Conservation (phyloP, 30 jellyfish, hydroid and myxozoan species). For the Hydra vulgaris region DNA sequence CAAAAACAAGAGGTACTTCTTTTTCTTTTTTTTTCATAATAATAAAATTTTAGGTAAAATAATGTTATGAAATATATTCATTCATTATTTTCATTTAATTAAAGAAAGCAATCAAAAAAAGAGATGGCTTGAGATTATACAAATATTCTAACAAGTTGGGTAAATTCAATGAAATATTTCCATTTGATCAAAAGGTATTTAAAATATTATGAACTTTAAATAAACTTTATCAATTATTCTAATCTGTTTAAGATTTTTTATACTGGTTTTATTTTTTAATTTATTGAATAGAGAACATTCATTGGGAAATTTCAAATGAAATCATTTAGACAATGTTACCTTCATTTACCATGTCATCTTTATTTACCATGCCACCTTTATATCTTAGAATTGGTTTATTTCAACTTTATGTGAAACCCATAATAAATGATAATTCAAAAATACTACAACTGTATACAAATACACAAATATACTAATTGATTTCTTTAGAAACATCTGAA, state of each 20-base stretch:
- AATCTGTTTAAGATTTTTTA: background rate
- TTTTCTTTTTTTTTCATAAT: too few relatives aligned
- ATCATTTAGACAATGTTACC: too few relatives aligned
- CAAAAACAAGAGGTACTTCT: constrained; percentile 6
- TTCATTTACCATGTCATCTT: too few relatives aligned
- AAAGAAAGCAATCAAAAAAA: background rate
- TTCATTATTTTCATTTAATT: background rate
- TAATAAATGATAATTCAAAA: too few relatives aligned
- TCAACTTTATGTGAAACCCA: too few relatives aligned
- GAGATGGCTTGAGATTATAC: constrained; percentile 22
- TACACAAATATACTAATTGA: too few relatives aligned
- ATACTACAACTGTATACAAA: too few relatives aligned
- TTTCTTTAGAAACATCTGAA: too few relatives aligned
- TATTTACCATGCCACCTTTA: too few relatives aligned
- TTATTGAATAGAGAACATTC: too few relatives aligned
- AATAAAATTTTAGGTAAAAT: too few relatives aligned
- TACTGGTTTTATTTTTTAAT: background rate
- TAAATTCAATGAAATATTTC: constrained; percentile 31
- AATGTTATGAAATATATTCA: background rate
- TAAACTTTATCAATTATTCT: background rate
- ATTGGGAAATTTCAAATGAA: background rate
- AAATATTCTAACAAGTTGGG: constrained; percentile 60
- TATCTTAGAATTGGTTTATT: too few relatives aligned
- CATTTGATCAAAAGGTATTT: constrained; percentile 67
- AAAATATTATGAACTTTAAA: background rate